Evolutionary conservation across 1,140 invertebrate genomes (phyloP), one percentile per base, ranked within the genome.

Genomic region (Melanaphis sacchari): DNA sequence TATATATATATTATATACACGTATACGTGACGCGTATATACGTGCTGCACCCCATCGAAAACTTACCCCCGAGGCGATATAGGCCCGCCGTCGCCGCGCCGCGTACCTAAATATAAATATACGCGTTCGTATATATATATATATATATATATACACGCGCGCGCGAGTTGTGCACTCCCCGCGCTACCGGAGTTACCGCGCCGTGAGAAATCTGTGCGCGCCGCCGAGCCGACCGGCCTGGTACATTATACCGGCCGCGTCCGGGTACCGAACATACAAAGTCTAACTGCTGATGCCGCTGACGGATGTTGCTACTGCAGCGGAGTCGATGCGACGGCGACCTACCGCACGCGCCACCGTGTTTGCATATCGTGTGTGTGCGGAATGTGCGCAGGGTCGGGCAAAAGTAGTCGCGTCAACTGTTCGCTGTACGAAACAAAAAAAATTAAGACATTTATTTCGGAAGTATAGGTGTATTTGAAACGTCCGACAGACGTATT

Each of bases 11-110:
- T 22, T 59, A 59, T 31, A 54, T 26, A 31, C 22, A 11, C 54
- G 54, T 59, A 54, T 54, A 54, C 52, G 52, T 26, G 24, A 5
- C 54, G 54, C 26, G 49, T 9, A 26, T 54, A 54, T 54, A 59
- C n/a, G 59, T 76, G 59, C 59, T 76, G 46, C 88, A 90, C 89
- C 89, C 89, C 89, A 41, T 66, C 89, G 89, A 66, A 59, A 90
- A 90, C 89, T 66, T 41, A 66, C 89, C 89, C 38, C 54, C 89
- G 87, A 36, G n/a, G 87, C 36, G 38, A 38, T 38, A 38, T 38
- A 38, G 85, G 21, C 21, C n/a, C 49, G 6, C 36, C 41, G 21
- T 40, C 38, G 38, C 26, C 82, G 82, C 22, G 40, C 41, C 31
- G 31, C 36, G 46, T 24, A 89, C 87, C 43, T 89, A 52, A 24